Base-by-base conservation (phyloP, 2,888 invertebrate species). In the Bedellia somnulentella region DNA sequence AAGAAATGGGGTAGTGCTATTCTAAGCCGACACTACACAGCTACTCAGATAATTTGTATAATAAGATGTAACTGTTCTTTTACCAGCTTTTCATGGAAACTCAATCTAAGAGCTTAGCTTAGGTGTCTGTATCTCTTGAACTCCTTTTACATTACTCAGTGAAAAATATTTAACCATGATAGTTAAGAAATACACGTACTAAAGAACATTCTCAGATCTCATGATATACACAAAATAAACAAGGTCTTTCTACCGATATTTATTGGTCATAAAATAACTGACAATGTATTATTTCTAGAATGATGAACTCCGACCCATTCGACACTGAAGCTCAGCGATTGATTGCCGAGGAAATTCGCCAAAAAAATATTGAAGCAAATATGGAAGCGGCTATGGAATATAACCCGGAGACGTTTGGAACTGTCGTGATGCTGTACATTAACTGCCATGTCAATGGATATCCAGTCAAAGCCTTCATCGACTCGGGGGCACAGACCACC, bases 341-440 rank as follows among this genome's bases (percentile, higher is more conserved):
- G 49, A 97, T 98, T 43, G 96, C 95, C 3, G 95, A 96, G 56
- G 94, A 96, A 68, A 98, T 98, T 38, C 81, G 89, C 44, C 93
- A 89, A 51, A 91, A 95, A 57, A 98, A 98, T 61, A 94, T 98
- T 38, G 93, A 97, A 61, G 92, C 93, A 0, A 97, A 97, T 52
- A 97, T 98, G 96, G 94, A 97, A 56, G 93, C 94, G 1, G 98
- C 98, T 0, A 94, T 98, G 85, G 98, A 99, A 56, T 93, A 93
- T 58, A 93, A 96, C 64, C 99, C 99, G 0, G 99, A 99, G 70
- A 94, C 92, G 25, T 98, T 98, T 67, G 98, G 96, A 33, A 93
- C 93, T 17, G 97, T 99, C 25, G 89, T 92, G 27, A 98, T 99
- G 99, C 80, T 99, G 45, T 89, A 99, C 60, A 95, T 99, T 36